A percentile compares a stretch with the other conserved stretches of the same genome.
These are phyloP conservation scores for Gryllus longicercus DNA, from an alignment of 2,888 invertebrate genomes.

Conservation along the genomic window DNA sequence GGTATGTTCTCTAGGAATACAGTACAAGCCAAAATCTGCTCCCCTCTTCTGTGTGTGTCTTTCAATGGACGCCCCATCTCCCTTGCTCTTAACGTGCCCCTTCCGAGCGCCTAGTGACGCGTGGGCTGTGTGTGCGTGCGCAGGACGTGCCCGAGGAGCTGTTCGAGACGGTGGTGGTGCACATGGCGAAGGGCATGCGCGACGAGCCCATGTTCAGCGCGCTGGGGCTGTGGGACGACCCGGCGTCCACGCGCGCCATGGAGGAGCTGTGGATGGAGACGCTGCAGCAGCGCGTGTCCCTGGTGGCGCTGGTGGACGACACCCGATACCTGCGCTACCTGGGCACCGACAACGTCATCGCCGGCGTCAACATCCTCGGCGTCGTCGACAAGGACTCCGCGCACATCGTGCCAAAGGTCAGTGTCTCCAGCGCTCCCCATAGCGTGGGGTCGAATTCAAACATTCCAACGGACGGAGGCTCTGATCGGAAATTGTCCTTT, in stretches of 20 bases:
- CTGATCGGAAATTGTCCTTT: too few relatives aligned
- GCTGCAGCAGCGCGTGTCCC: not conserved
- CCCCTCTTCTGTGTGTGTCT: too few relatives aligned
- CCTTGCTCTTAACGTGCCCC: too few relatives aligned
- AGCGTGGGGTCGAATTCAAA: too few relatives aligned
- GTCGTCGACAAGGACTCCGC: conserved; percentile 6
- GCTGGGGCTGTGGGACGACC: not conserved
- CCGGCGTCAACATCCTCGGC: not conserved
- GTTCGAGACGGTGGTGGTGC: not conserved
- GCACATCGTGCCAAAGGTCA: not conserved
- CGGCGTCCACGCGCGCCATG: not conserved
- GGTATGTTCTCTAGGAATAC: too few relatives aligned
- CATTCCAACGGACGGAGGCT: too few relatives aligned
- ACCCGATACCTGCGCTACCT: not conserved
- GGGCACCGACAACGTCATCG: conserved; percentile 2
- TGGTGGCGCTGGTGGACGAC: not conserved
- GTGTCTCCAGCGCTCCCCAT: not conserved
- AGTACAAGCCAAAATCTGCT: too few relatives aligned
- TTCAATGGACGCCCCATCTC: too few relatives aligned
- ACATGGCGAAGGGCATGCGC: not conserved
- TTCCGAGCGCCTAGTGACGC: too few relatives aligned
- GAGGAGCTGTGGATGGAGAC: not conserved
- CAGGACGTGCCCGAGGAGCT: not conserved
- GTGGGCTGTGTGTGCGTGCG: too few relatives aligned
- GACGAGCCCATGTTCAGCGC: not conserved